Evolutionary conservation across 2,888 invertebrate genomes (phyloP).

Genomic region (Hymenopus coronatus): DNA sequence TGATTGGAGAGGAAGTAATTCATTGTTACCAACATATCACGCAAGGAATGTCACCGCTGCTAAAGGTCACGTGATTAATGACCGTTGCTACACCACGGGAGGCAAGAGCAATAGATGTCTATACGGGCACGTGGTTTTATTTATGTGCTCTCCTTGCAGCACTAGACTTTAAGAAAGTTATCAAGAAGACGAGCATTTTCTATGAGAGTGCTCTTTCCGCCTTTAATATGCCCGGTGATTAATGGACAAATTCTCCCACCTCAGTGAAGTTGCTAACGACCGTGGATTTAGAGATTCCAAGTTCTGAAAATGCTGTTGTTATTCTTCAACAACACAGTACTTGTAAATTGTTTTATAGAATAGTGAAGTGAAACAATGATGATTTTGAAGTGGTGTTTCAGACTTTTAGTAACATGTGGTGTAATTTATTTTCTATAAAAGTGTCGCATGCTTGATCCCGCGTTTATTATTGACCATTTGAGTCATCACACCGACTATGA

Average conservation of each 20-base stretch:
- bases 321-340: no score
- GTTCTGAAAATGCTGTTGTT: no score
- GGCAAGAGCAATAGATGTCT: neutral
- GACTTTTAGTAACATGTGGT: no score
- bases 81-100: neutral
- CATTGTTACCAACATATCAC: neutral
- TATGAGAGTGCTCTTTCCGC: neutral
- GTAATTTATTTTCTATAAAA: no score
- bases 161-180: neutral
- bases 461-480: no score
- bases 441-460: no score
- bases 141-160: neutral
- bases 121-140: neutral
- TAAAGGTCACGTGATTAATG: neutral
- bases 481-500: no score
- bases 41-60: neutral
- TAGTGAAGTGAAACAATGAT: no score
- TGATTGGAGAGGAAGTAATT: neutral
- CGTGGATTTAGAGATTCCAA: neutral
- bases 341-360: no score
- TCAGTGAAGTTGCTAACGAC: neutral
- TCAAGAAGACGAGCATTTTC: neutral
- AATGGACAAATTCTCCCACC: neutral
- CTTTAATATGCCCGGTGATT: neutral
- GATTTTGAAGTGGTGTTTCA: no score